Evolutionary conservation across 2,113 vertebrate genomes (phyloP), one percentile per base, ranked within the genome.

Genomic region (Bubo blakistoni): DNA sequence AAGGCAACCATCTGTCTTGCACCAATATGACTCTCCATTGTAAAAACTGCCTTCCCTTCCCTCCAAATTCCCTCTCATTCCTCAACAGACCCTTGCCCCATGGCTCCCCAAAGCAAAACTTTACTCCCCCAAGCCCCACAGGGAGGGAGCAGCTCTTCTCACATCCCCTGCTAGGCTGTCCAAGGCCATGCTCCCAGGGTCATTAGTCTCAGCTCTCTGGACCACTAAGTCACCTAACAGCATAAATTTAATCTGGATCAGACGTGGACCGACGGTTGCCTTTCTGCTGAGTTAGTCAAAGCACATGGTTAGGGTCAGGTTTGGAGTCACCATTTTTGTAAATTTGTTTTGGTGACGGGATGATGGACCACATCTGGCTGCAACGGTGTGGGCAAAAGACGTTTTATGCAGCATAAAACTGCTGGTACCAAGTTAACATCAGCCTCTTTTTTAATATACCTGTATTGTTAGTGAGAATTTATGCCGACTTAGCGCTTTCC

Each of bases 21-120:
- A 46, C 27, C 3, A 0, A 15, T 1, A 8, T 0, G 0, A 5
- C 17, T 76, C 34, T 6, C 10, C 1, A 0, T 2, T 26, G 25
- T 3, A 6, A 30, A 42, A 81, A 8, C 36, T 11, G 4, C 21
- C 46, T 51, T 81, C 40, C 34, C 30, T 54, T 10, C 2, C 34
- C 57, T 90, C 66, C 30, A 2, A 7, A 13, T 12, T 55, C n/a
- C 29, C 25, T 30, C 63, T 46, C 1, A 0, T 79, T 80, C 92
- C 94, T 86, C 1, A 0, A 18, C 67, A 69, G 62, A 38, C 7
- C 63, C 55, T 51, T 16, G 15, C 11, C 17, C 65, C 16, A 2
- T 5, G 7, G n/a, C 6, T 65, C 22, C 20, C 30, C 71, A 27
- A 10, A 57, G 36, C 61, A 55, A 32, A 59, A 49, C 19, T 59